phyloP scores from a whole-genome alignment of 2,888 invertebrate species.

The Amiota mariae region DNA sequence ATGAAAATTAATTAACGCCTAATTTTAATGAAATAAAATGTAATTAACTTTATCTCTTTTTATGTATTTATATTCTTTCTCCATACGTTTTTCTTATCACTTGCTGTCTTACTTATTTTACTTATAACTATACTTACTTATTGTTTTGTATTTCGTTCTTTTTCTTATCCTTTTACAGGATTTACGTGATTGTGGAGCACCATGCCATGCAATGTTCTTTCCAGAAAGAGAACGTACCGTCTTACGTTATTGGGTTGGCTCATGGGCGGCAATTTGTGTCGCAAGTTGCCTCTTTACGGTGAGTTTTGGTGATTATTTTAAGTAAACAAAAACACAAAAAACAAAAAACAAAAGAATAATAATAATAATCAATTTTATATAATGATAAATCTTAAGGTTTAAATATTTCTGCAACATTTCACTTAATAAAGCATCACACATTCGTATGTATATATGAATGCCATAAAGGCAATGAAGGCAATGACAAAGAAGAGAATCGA shows the following conservation, averaged over 20 bases:
- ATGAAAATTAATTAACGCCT: slow-evolving; percentile 8
- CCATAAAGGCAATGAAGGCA: not conserved
- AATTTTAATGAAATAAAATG: not conserved
- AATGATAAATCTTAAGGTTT: slow-evolving; percentile 53
- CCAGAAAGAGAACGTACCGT: slow-evolving; percentile 86
- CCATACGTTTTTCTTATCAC: slow-evolving; percentile 13
- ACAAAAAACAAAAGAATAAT: not conserved
- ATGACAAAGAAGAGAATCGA: not conserved
- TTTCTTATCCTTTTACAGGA: slow-evolving; percentile 62
- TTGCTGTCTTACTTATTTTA: not conserved
- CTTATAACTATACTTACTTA: slow-evolving; percentile 33
- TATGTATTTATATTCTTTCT: slow-evolving; percentile 41
- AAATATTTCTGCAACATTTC: slow-evolving; percentile 37
- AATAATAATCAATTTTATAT: slow-evolving; percentile 56
- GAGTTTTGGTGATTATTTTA: slow-evolving; percentile 47
- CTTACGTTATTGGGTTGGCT: slow-evolving; percentile 92
- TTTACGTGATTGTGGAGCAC: slow-evolving; percentile 86
- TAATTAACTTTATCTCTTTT: slow-evolving; percentile 6
- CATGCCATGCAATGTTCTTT: slow-evolving; percentile 95
- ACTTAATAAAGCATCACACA: slow-evolving; percentile 16
- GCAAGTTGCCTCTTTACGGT: slow-evolving; percentile 92
- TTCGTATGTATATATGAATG: too few relatives aligned
- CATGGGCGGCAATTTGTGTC: slow-evolving; percentile 93
- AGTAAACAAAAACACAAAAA: slow-evolving; percentile 4
- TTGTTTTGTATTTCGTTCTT: slow-evolving; percentile 39